Percentiles rank a stretch among this genome's conserved stretches.
These are phyloP conservation scores for Linepithema humile DNA, from an alignment of 1,140 invertebrate species.

Conservation along the genomic window DNA sequence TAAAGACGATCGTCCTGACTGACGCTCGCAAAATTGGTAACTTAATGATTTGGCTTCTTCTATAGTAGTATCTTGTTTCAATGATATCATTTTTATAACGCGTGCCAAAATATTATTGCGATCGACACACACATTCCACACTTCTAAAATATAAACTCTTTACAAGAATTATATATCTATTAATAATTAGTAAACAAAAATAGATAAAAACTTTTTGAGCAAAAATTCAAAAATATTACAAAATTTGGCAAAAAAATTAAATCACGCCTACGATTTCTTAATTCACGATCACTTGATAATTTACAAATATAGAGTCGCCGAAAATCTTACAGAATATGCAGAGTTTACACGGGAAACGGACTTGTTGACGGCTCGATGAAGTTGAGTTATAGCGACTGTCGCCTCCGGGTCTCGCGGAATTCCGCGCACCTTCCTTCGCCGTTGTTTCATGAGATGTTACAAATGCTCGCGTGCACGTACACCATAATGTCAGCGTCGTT, in stretches of 20 bases:
- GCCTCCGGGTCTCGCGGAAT: conserved; percentile 61
- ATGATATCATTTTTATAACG: not conserved
- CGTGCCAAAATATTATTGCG: no score
- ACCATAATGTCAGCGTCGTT: conserved; percentile 72
- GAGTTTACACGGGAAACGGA: conserved; percentile 40
- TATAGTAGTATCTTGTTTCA: no score
- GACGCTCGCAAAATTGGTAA: conserved; percentile 12
- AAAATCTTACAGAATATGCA: not conserved
- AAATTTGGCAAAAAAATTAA: no score
- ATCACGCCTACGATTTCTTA: not conserved
- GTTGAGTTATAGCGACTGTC: conserved; percentile 73
- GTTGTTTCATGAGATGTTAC: conserved; percentile 62
- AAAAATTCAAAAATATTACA: no score
- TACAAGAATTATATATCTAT: not conserved
- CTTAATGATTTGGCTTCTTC: conserved; percentile 1
- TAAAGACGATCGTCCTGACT: conserved; percentile 46
- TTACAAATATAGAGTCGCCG: not conserved
- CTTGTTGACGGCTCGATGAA: conserved; percentile 70
- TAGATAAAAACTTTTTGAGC: no score
- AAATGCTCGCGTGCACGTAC: conserved; percentile 74
- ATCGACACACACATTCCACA: not conserved
- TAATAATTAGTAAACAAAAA: no score
- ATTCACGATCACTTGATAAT: not conserved
- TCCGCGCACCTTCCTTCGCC: conserved; percentile 23
- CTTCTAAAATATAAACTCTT: not conserved